Conservation (phyloP, 1,140 invertebrate species). For the Psix sp. region DNA sequence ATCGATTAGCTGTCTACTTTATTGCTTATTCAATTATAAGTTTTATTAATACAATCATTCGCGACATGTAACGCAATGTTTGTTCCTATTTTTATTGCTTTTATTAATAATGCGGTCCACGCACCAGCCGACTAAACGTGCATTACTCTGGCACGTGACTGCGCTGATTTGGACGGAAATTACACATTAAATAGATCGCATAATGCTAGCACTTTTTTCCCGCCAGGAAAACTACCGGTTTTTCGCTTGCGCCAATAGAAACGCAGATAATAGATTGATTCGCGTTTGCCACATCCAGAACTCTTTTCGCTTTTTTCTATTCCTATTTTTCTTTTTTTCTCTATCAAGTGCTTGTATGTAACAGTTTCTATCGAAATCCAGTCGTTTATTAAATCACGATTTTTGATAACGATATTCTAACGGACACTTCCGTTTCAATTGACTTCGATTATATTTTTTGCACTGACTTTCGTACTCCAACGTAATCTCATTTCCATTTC, state of each 20-base stretch:
- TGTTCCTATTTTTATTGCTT: conserved; percentile 43
- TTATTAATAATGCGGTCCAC: conserved; percentile 49
- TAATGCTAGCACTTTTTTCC: conserved; percentile 33
- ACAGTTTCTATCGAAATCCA: conserved; percentile 6
- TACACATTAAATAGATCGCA: conserved; percentile 38
- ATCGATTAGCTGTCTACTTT: conserved; percentile 24
- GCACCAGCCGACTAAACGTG: conserved; percentile 31
- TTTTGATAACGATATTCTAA: conserved; percentile 11
- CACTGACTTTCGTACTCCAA: background rate
- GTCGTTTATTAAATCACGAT: conserved; percentile 2
- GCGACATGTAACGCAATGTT: conserved; percentile 20
- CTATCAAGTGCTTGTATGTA: background rate
- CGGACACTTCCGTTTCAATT: background rate
- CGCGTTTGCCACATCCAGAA: background rate
- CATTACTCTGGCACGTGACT: conserved; percentile 47
- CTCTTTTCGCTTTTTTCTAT: conserved; percentile 5
- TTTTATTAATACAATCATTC: conserved; percentile 25
- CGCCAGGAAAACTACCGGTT: conserved; percentile 25
- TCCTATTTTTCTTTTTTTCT: background rate
- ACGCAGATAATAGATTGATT: conserved; percentile 27
- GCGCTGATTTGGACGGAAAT: conserved; percentile 47
- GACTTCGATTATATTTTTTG: conserved; percentile 2
- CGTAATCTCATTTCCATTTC: background rate
- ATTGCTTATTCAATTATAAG: conserved; percentile 37
- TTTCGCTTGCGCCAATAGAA: conserved; percentile 11